A percentile compares a stretch with the other conserved stretches of the same genome.
Evolutionary conservation across 1,140 invertebrate genomes (phyloP).

Genomic region (Aphelenchoides besseyi): DNA sequence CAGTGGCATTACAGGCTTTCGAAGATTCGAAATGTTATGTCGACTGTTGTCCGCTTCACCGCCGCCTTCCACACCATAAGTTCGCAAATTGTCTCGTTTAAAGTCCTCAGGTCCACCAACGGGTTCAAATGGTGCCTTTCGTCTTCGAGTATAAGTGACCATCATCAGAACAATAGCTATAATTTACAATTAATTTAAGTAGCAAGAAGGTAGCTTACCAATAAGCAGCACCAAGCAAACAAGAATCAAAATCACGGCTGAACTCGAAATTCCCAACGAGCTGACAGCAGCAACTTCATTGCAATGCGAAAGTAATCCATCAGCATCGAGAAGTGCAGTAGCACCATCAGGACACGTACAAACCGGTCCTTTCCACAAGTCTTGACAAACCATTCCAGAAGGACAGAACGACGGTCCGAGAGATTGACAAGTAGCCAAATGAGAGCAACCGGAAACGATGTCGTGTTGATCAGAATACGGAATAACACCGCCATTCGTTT

Average conservation of each 20-base stretch:
- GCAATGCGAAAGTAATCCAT: conserved; percentile 54
- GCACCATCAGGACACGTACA: conserved; percentile 55
- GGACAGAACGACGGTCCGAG: conserved; percentile 47
- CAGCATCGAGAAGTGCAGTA: conserved; percentile 39
- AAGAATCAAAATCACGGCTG: conserved; percentile 54
- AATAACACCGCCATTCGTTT: background rate
- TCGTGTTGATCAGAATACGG: conserved; percentile 26
- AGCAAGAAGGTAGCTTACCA: conserved; percentile 40
- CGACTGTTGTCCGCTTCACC: conserved; percentile 60
- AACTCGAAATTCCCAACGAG: conserved; percentile 47
- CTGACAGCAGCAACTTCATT: conserved; percentile 50
- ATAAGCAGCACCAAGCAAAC: conserved; percentile 44
- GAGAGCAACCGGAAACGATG: conserved; percentile 36
- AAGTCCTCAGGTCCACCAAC: conserved; percentile 61
- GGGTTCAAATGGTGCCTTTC: conserved; percentile 46
- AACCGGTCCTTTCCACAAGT: conserved; percentile 62
- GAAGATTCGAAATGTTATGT: conserved; percentile 56
- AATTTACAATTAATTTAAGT: conserved; percentile 21
- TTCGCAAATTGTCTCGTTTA: conserved; percentile 56
- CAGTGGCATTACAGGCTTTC: conserved; percentile 61
- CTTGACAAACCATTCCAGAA: conserved; percentile 45
- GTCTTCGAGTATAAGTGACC: conserved; percentile 43
- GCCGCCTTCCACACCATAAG: conserved; percentile 59
- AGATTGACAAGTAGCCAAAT: conserved; percentile 48
- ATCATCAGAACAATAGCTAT: conserved; percentile 51